phyloP scores from a whole-genome alignment of 2,113 vertebrate species.

The Pseudopodoces humilis region DNA sequence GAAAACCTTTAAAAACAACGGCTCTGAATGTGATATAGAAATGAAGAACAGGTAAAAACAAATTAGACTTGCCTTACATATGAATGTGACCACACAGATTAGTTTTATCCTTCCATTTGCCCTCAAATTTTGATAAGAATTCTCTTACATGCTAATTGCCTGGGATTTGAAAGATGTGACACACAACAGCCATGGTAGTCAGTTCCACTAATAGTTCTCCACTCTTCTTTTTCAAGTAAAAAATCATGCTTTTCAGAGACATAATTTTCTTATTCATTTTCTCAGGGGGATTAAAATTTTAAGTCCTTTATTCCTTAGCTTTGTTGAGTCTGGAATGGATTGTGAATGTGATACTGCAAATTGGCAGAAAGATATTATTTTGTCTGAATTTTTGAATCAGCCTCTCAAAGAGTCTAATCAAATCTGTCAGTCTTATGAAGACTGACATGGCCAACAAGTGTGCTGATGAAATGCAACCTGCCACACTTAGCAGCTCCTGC shows the following conservation, averaged over 20 bases:
- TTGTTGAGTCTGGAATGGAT: not conserved
- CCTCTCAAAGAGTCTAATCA: constrained; percentile 41
- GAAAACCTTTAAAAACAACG: not conserved
- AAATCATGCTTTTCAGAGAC: not conserved
- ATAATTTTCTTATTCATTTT: constrained; percentile 42
- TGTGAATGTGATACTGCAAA: not conserved
- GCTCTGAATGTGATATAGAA: not conserved
- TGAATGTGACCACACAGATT: not conserved
- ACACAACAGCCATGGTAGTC: not conserved
- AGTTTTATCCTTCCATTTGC: not conserved
- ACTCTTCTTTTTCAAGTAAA: not conserved
- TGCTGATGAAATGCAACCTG: constrained; percentile 45
- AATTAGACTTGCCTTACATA: not conserved
- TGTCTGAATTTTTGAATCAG: constrained; percentile 12
- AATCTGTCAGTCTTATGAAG: constrained; percentile 51
- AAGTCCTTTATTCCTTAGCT: constrained; percentile 39
- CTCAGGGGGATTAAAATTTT: constrained; percentile 31
- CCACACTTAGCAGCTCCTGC: not conserved
- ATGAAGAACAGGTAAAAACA: not conserved
- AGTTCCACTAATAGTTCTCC: not conserved
- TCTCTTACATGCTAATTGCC: not conserved
- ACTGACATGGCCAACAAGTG: constrained; percentile 49
- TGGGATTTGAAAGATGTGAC: not conserved
- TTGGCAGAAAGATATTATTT: constrained; percentile 42
- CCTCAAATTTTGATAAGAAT: constrained; percentile 10